Base-by-base conservation (phyloP, 64 coral and sea anemone species). In the Catalaphyllia jardinei region DNA sequence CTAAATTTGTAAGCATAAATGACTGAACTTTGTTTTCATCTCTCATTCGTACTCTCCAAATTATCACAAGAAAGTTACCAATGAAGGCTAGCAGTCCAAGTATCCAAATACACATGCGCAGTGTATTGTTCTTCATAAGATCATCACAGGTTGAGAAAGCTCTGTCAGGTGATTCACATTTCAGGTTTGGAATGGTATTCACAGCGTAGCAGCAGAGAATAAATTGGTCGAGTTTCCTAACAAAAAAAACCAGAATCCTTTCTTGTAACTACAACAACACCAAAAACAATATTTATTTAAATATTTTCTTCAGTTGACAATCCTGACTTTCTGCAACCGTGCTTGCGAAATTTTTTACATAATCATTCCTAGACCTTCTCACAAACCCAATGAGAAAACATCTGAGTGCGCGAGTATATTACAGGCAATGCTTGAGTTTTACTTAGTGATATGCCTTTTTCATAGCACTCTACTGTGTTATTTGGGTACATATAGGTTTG, bases 131-230 rank as follows among this genome's bases (percentile, higher is more conserved):
- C 67, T 90, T 90, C 88, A 90, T 90, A 20, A 90, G 28, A 39
- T 90, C 88, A 51, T 90, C 88, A 17, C 88, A 90, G 64, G 57
- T 90, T 46, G 88, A 90, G 46, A 90, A 90, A 2, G 60, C 88
- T 13, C n/a, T 54, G 22, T 73, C 54, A 39, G 78, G 62, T 57
- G 88, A 90, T 29, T 90, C 39, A 73, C 88, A 90, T 9, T 33
- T 81, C 15, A 90, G 62, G 15, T 67, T 69, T 72, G 31, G n/a
- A 57, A 90, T 73, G 29, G 88, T 46, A 60, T 82, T 90, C 30
- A 51, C 49, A 22, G 88, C 88, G 46, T 90, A 90, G 50, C 88
- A 90, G 63, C 88, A 90, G 29, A 54, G 12, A 29, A 90, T 79
- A 33, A 90, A 90, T 25, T 65, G 64, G 63, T 90, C 88, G 29